Evolutionary conservation across 2,113 vertebrate species (phyloP), one percentile per base, ranked within the genome.

Genomic region (Xenopus borealis): DNA sequence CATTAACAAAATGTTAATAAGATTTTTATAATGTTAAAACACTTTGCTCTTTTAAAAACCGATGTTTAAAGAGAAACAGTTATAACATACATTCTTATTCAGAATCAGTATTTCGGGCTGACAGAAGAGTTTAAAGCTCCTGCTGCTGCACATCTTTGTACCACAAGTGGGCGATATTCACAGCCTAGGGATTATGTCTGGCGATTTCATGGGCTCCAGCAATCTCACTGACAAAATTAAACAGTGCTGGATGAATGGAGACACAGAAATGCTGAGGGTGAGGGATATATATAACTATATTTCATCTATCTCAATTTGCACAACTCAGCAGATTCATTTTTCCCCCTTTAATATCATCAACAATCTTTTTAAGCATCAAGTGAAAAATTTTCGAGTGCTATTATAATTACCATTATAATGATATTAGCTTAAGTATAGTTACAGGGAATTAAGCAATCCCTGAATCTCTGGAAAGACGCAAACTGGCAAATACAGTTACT

Each of bases 111-210:
- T 50, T 50, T 50, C 5, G 13, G 14, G 12, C 11, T 12, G 14
- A 50, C 11, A 16, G 23, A 27, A 50, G 6, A 50, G 14, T 50
- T 50, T 16, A 9, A 8, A 55, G 17, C 16, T n/a, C 16, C 53
- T 55, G 47, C 11, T 55, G 47, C 11, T n/a, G 3, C 10, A 23
- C 64, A 66, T 33, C 20, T 3, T 69, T 69, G 23, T 8, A 44
- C 73, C 73, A 75, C 73, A 69, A 75, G 73, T 75, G 73, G 73
- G 73, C 66, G 44, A 12, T 46, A 69, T 45, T 18, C 58, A 62
- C 66, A 75, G 53, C 66, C 46, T 23, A 69, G 18, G 17, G 50
- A 12, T 40, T 16, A 69, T 14, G 23, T 3, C 23, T 27, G 23
- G 23, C 3, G 17, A 18, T 55, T 4, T n/a, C 6, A 13, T 55